Conservation (phyloP, 1,140 invertebrate species). For the Manduca sexta region DNA sequence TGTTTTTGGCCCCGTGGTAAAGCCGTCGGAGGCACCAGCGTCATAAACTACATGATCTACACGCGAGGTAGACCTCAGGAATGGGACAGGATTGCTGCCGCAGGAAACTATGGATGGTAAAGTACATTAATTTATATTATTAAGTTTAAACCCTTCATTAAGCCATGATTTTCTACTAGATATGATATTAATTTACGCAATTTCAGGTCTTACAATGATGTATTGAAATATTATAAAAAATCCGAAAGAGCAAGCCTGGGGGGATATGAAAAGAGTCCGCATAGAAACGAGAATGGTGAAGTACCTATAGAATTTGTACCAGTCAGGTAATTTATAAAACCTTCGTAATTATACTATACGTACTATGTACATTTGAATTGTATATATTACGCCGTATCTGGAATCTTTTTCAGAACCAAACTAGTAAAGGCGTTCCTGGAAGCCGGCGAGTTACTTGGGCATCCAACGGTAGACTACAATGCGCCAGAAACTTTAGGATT, state of each 20-base stretch:
- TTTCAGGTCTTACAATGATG: slow-evolving; percentile 79
- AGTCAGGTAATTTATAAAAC: slow-evolving; percentile 43
- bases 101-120: slow-evolving; percentile 61
- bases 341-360: not conserved
- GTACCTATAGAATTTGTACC: slow-evolving; percentile 73
- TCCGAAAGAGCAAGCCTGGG: slow-evolving; percentile 68
- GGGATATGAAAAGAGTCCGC: slow-evolving; percentile 66
- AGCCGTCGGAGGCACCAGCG: slow-evolving; percentile 69
- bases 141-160: no score
- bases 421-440: slow-evolving; percentile 73
- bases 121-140: no score
- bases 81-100: slow-evolving; percentile 68
- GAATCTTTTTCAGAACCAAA: slow-evolving; percentile 70
- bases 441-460: slow-evolving; percentile 73
- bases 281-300: slow-evolving; percentile 73
- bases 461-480: slow-evolving; percentile 72
- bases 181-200: no score
- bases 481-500: slow-evolving; percentile 69
- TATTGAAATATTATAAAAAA: slow-evolving; percentile 76
- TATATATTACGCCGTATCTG: no score
- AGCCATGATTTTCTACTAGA: no score
- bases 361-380: not conserved
- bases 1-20: slow-evolving; percentile 72
- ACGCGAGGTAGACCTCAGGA: slow-evolving; percentile 68
- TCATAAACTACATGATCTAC: slow-evolving; percentile 74